A percentile compares a stretch with the other conserved stretches of the same genome.
These are phyloP conservation scores for Agriotes lineatus DNA, from an alignment of 2,888 invertebrate genomes.

Conservation along the genomic window DNA sequence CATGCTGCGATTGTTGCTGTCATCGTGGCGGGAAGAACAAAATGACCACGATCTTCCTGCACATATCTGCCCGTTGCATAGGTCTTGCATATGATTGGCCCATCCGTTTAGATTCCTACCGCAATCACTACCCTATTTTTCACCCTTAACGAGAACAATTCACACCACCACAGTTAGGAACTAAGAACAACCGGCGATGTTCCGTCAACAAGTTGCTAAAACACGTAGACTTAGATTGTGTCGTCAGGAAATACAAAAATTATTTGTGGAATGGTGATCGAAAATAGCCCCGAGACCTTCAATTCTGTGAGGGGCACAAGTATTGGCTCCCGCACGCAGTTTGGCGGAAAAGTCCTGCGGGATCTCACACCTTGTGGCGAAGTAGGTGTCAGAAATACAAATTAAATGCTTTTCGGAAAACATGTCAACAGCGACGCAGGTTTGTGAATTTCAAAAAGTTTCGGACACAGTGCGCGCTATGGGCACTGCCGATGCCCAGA, in stretches of 20 bases:
- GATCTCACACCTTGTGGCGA: slow-evolving; percentile 11
- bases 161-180: no score
- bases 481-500: slow-evolving; percentile 12
- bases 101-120: no score
- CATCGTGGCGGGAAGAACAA: slow-evolving; percentile 39
- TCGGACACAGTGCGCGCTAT: slow-evolving; percentile 32
- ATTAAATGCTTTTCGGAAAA: background rate
- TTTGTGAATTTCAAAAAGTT: slow-evolving; percentile 41
- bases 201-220: background rate
- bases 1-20: slow-evolving; percentile 43
- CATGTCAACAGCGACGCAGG: slow-evolving; percentile 35
- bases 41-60: slow-evolving; percentile 22
- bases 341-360: slow-evolving; percentile 38
- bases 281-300: slow-evolving; percentile 52
- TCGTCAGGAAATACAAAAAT: slow-evolving; percentile 43
- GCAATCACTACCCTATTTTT: no score
- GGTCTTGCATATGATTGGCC: no score
- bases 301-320: slow-evolving; percentile 45
- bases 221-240: slow-evolving; percentile 19
- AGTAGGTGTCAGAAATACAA: background rate
- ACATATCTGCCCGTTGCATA: background rate
- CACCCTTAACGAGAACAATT: no score
- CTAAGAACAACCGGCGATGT: background rate
- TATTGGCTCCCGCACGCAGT: slow-evolving; percentile 41
- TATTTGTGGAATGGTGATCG: slow-evolving; percentile 49